Conservation (phyloP, 2,888 invertebrate species). For the Drosophila mimica region DNA sequence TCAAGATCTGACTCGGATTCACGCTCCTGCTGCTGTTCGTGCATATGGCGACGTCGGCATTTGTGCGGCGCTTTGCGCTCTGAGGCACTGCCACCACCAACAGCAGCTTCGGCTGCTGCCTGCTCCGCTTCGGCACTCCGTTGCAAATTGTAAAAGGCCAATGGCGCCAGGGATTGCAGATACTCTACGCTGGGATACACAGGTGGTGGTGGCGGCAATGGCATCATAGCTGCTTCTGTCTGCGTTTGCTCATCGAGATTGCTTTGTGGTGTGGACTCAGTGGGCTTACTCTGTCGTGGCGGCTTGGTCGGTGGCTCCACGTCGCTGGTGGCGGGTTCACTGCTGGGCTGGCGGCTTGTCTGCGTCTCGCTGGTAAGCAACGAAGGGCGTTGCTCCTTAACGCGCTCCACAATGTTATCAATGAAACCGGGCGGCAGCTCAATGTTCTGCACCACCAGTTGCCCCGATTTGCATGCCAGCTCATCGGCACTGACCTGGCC, state of each 20-base stretch:
- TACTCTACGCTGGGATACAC: slow-evolving; percentile 85
- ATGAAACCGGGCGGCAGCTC: slow-evolving; percentile 89
- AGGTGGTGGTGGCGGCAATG: slow-evolving; percentile 85
- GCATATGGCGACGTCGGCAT: slow-evolving; percentile 86
- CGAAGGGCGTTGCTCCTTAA: slow-evolving; percentile 81
- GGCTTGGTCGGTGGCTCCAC: slow-evolving; percentile 77
- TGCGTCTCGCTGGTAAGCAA: slow-evolving; percentile 84
- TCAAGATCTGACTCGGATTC: slow-evolving; percentile 83
- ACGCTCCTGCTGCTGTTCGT: slow-evolving; percentile 59
- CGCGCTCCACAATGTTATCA: slow-evolving; percentile 87
- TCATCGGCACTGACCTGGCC: slow-evolving; percentile 90
- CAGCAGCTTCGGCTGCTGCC: slow-evolving; percentile 62
- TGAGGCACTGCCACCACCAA: slow-evolving; percentile 44
- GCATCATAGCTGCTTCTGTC: slow-evolving; percentile 84
- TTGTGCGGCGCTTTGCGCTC: slow-evolving; percentile 83
- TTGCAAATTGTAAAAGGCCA: slow-evolving; percentile 85
- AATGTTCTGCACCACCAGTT: slow-evolving; percentile 89
- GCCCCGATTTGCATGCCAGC: slow-evolving; percentile 89
- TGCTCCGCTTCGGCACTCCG: slow-evolving; percentile 83
- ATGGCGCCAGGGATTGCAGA: slow-evolving; percentile 86
- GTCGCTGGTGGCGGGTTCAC: slow-evolving; percentile 64
- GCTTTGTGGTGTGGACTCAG: slow-evolving; percentile 49
- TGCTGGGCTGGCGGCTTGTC: slow-evolving; percentile 81
- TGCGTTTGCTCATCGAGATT: slow-evolving; percentile 82
- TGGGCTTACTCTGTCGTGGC: slow-evolving; percentile 68